Conservation (phyloP, 64 coral and sea anemone species). For the Stylophora pistillata region DNA sequence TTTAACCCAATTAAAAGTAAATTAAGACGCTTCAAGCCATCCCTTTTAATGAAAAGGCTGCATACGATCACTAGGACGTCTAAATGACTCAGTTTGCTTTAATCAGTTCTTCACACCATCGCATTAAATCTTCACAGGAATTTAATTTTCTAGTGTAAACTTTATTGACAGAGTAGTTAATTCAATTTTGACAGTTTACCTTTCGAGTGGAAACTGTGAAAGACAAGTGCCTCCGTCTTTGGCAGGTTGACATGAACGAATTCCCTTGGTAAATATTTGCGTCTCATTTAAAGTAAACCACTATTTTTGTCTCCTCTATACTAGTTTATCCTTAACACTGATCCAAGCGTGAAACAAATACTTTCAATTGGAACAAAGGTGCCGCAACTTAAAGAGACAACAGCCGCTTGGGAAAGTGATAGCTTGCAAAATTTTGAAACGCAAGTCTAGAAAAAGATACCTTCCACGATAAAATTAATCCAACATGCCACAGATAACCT, state of each 20-base stretch:
- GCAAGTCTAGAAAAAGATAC: not conserved
- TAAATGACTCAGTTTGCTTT: slow-evolving; percentile 38
- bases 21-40: not conserved
- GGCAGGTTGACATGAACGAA: slow-evolving; percentile 22
- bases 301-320: not conserved
- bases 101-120: slow-evolving; percentile 53
- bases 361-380: slow-evolving; percentile 9
- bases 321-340: not conserved
- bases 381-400: slow-evolving; percentile 15
- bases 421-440: not conserved
- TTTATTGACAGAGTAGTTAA: slow-evolving; percentile 61
- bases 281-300: not conserved
- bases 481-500: slow-evolving; percentile 13
- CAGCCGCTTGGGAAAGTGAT: slow-evolving; percentile 1
- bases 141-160: slow-evolving; percentile 80
- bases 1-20: not conserved
- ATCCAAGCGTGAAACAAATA: not conserved
- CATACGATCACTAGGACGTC: not conserved
- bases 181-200: slow-evolving; percentile 56
- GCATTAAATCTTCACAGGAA: slow-evolving; percentile 63
- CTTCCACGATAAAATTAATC: not conserved
- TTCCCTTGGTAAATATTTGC: slow-evolving; percentile 11
- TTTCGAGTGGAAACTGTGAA: slow-evolving; percentile 33
- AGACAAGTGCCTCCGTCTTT: slow-evolving; percentile 31
- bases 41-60: not conserved